Percentiles rank a stretch among this genome's conserved stretches.
Conservation (phyloP, 2,888 invertebrate genomes). For the Choristoneura rosaceana region DNA sequence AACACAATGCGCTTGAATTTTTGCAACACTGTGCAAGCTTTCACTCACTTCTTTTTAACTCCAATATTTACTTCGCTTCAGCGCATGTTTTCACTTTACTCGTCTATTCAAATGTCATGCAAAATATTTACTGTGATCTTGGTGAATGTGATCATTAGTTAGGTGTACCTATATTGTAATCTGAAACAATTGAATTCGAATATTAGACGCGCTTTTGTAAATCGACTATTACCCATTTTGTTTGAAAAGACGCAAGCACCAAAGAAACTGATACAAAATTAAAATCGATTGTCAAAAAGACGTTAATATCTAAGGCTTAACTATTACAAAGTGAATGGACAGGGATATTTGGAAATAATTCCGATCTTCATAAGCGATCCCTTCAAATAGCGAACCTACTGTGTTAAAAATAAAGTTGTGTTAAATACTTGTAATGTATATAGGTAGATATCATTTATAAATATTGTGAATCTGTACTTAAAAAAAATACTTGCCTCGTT, state of each 20-base stretch:
- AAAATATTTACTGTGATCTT: constrained; percentile 47
- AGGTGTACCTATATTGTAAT: constrained; percentile 22
- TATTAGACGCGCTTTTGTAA: constrained; percentile 48
- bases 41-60: constrained; percentile 62
- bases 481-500: too few relatives aligned
- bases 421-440: too few relatives aligned
- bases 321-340: too few relatives aligned
- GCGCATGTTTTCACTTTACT: constrained; percentile 50
- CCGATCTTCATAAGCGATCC: too few relatives aligned
- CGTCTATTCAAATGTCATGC: constrained; percentile 56
- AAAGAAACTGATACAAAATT: too few relatives aligned
- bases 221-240: not conserved
- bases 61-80: constrained; percentile 49
- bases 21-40: constrained; percentile 69
- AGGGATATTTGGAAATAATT: too few relatives aligned
- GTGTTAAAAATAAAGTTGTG: too few relatives aligned
- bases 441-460: too few relatives aligned
- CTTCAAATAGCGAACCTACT: too few relatives aligned
- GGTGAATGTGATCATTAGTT: constrained; percentile 19
- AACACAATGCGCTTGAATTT: constrained; percentile 76
- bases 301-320: too few relatives aligned
- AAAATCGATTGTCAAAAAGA: too few relatives aligned
- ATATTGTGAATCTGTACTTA: too few relatives aligned
- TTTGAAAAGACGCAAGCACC: not conserved
- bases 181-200: constrained; percentile 46